Evolutionary conservation across 2,113 vertebrate genomes (phyloP), one percentile per base, ranked within the genome.

Genomic region (Saimiri boliviensis): DNA sequence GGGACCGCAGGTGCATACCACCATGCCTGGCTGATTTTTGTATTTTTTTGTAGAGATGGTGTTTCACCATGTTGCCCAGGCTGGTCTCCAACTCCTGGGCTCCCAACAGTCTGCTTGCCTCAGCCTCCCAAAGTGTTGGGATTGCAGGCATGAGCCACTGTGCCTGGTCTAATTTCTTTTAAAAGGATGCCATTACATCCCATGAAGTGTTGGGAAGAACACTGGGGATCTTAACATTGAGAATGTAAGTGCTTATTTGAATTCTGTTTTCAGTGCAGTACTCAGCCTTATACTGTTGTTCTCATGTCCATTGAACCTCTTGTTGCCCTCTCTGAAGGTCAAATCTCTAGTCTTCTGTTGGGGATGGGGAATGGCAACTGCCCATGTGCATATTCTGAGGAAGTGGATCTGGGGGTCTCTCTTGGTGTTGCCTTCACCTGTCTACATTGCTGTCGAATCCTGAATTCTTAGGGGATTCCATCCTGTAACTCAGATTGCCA

Each of bases 371-470:
- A 30, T 23, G 66, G 73, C 54, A 37, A 45, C 27, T 68, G 35
- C 20, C 1, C 27, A 66, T 30, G 8, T 73, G 30, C 9, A 2
- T 27, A 5, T 12, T n/a, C 19, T 0, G 2, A 40, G 14, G 80
- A 37, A 32, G 58, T 54, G 47, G 23, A 54, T 56, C 4, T 37
- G n/a, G 54, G 19, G 23, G 2, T 25, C 25, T 88, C 21, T 58
- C 60, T 63, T 63, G 5, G 27, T 63, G 14, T 63, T 63, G 60
- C 60, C 60, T 63, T 63, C 60, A 63, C 12, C 27, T 63, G 60
- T 30, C 27, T 63, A 63, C 60, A 63, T 30, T 63, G 17, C 54
- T 56, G 1, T 60, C 49, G 73, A 54, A 45, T 71, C 16, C 89
- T 13, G 17, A 66, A 71, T 70, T 71, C 25, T 85, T n/a, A 77